These are phyloP conservation scores for roundworm (Caenorhabditis elegans) DNA, from an alignment of 1,140 invertebrate species.

Conservation along the genomic window DNA sequence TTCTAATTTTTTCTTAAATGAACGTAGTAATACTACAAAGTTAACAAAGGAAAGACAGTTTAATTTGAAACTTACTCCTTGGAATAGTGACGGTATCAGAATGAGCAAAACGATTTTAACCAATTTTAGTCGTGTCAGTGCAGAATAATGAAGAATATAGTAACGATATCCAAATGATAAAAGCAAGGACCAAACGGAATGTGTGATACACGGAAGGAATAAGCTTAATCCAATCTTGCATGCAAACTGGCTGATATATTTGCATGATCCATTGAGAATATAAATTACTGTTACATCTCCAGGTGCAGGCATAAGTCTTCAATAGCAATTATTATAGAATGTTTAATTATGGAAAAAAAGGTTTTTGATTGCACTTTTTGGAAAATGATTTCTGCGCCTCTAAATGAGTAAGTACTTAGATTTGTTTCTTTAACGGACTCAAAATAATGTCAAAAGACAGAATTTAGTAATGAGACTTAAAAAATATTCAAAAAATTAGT, in stretches of 20 bases:
- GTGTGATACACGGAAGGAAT: not conserved
- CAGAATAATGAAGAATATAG: not conserved
- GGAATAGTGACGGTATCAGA: not conserved
- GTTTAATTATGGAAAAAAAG: not conserved
- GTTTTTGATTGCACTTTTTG: not conserved
- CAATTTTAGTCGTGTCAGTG: not conserved
- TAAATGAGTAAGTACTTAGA: no score
- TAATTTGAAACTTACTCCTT: not conserved
- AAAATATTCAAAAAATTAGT: no score
- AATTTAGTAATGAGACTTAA: no score
- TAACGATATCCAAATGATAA: not conserved
- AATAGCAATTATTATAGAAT: no score
- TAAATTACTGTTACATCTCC: not conserved
- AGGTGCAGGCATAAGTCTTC: not conserved
- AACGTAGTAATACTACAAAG: no score
- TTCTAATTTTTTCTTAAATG: no score
- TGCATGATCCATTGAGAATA: not conserved
- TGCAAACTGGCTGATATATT: not conserved
- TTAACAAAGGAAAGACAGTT: no score
- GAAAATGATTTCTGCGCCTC: no score
- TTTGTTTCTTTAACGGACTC: no score
- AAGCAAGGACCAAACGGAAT: not conserved
- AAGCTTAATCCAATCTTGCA: not conserved
- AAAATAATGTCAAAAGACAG: no score
- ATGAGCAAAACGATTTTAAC: not conserved